Base-by-base conservation (phyloP, 2,888 invertebrate species). In the Yponomeuta cagnagella region DNA sequence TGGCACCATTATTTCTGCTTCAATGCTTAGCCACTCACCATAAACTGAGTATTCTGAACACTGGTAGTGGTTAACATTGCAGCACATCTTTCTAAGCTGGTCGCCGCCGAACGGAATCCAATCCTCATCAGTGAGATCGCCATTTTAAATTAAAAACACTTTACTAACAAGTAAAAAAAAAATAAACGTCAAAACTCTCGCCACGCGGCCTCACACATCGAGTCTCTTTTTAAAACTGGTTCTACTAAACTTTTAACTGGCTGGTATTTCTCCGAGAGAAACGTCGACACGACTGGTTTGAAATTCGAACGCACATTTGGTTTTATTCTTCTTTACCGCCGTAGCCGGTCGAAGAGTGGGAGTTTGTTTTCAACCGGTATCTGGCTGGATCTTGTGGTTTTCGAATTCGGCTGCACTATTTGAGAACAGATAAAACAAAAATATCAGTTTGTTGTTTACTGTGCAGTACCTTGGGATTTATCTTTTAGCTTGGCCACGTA, bases 51-150 rank as follows among this genome's bases (percentile, higher is more conserved):
- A 70, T 79, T 86, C 69, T 86, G 86, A 67, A 79, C 81, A 82
- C 82, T 85, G 75, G 79, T 75, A 74, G 79, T 79, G 65, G 85
- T 82, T 48, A 88, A 70, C 72, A 86, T 77, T 72, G 84, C 84
- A 30, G 85, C 87, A 76, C 82, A 84, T 76, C 83, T 87, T 75
- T 91, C 92, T 73, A 89, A 77, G 74, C 83, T 85, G 69, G 84
- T 78, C 71, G 81, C 81, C 58, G 80, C 79, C 43, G 85, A 81
- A 76, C 85, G 82, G 71, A 89, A 76, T 77, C 92, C 90, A 72
- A 88, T 78, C 77, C 90, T 84, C 77, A 90, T 81, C 70, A 93
- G 74, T 23, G 92, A 88, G 72, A 89, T 80, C 78, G 93, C 93
- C 93, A 93, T 93, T 77, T 84, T 86, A 70, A 43, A 63, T 12